phyloP scores from a whole-genome alignment of 2,888 invertebrate species.

The Sipha maydis region DNA sequence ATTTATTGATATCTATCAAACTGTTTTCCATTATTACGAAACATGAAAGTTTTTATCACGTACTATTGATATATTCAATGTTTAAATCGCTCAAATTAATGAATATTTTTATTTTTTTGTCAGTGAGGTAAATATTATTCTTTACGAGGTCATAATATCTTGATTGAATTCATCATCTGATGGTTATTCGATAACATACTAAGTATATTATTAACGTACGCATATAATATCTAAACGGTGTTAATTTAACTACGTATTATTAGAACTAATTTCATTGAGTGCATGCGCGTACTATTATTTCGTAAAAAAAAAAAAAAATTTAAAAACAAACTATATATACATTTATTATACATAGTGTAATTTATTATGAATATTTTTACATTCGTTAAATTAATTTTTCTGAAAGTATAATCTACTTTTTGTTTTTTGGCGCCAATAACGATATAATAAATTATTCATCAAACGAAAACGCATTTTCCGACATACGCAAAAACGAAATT shows the following conservation, averaged over 20 bases:
- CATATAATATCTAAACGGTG: not conserved
- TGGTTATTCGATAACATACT: not conserved
- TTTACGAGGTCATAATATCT: not conserved
- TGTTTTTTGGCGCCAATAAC: slow-evolving; percentile 38
- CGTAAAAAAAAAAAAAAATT: slow-evolving; percentile 17
- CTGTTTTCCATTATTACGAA: not conserved
- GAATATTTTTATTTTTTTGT: no score
- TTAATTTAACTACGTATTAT: not conserved
- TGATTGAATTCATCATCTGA: not conserved
- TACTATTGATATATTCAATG: not conserved
- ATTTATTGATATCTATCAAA: slow-evolving; percentile 4
- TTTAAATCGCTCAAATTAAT: not conserved
- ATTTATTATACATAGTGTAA: not conserved
- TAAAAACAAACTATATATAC: slow-evolving; percentile 13
- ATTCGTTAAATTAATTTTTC: slow-evolving; percentile 40
- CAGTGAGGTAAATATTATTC: not conserved
- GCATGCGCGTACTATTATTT: slow-evolving; percentile 8
- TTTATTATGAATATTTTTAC: slow-evolving; percentile 44
- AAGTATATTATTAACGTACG: not conserved
- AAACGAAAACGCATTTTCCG: slow-evolving; percentile 22
- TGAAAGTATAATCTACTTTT: slow-evolving; percentile 8
- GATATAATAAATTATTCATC: slow-evolving; percentile 48
- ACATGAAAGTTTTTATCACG: not conserved
- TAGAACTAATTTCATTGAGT: slow-evolving; percentile 31
- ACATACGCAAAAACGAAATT: slow-evolving; percentile 26